Percentiles rank a stretch among this genome's conserved stretches.
Evolutionary conservation across 2,888 invertebrate genomes (phyloP).

Genomic region (Drosophila sordidula): DNA sequence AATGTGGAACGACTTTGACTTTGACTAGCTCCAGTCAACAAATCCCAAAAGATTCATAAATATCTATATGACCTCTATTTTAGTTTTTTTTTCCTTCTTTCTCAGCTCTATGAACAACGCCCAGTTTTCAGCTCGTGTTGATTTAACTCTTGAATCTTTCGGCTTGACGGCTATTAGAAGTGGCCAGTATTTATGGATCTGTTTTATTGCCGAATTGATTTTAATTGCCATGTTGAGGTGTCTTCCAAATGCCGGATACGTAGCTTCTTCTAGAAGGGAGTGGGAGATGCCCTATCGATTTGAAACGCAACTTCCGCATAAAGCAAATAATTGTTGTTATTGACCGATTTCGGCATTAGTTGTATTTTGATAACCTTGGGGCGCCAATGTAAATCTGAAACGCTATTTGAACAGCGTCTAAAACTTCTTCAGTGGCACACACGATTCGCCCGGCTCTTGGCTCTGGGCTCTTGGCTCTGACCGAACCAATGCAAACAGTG

Average conservation of each 20-base stretch:
- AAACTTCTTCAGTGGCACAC: slow-evolving; percentile 62
- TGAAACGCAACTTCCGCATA: slow-evolving; percentile 17
- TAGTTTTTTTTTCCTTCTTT: neutral
- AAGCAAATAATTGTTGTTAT: slow-evolving; percentile 4
- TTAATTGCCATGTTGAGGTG: slow-evolving; percentile 33
- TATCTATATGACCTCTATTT: slow-evolving; percentile 29
- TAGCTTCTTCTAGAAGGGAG: neutral
- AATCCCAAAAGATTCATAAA: slow-evolving; percentile 1
- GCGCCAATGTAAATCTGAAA: slow-evolving; percentile 15
- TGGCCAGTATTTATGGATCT: slow-evolving; percentile 62
- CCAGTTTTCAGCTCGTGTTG: slow-evolving; percentile 30
- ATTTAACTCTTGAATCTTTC: slow-evolving; percentile 29
- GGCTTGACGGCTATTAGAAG: slow-evolving; percentile 39
- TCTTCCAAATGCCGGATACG: slow-evolving; percentile 5
- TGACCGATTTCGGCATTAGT: slow-evolving; percentile 36
- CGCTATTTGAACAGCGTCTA: slow-evolving; percentile 46
- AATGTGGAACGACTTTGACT: slow-evolving; percentile 20
- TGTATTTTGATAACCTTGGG: slow-evolving; percentile 38
- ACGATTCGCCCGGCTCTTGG: slow-evolving; percentile 7
- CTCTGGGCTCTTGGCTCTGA: slow-evolving; percentile 16
- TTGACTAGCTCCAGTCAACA: slow-evolving; percentile 11
- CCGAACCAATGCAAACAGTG: slow-evolving; percentile 41
- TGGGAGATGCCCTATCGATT: neutral
- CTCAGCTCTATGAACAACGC: slow-evolving; percentile 6
- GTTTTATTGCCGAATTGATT: slow-evolving; percentile 24